These are phyloP conservation scores for Oasisia sp. DNA, from an alignment of 2,888 invertebrate species.

Conservation along the genomic window DNA sequence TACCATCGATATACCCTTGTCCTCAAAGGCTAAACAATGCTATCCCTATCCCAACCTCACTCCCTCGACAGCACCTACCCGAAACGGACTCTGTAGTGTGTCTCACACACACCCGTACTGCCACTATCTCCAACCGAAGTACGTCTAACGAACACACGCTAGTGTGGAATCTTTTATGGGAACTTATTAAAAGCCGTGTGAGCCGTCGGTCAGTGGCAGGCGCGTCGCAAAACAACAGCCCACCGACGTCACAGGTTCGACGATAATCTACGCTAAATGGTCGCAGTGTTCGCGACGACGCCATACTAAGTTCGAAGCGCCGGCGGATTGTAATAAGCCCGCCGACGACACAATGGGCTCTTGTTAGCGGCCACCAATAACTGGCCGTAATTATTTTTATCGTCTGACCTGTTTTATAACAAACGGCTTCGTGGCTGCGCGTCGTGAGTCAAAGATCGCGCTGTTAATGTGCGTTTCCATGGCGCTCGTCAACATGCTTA, in stretches of 20 bases:
- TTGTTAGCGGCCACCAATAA: neutral
- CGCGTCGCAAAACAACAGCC: neutral
- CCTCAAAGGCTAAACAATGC: neutral
- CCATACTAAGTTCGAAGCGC: neutral
- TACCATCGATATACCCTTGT: neutral
- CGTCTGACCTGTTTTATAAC: slow-evolving; percentile 10
- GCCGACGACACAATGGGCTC: neutral
- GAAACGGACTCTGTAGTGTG: neutral
- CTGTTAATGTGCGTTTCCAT: slow-evolving; percentile 12
- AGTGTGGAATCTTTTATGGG: neutral
- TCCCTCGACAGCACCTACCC: neutral
- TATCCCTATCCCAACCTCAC: neutral
- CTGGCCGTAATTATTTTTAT: neutral
- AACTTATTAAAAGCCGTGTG: neutral
- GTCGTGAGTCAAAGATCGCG: neutral
- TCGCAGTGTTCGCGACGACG: neutral
- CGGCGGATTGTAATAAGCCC: neutral
- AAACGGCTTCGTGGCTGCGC: neutral
- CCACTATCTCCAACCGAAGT: neutral
- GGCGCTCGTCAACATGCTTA: neutral
- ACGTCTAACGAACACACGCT: neutral
- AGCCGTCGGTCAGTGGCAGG: neutral
- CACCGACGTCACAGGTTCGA: neutral
- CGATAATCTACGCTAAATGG: neutral
- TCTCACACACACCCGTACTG: neutral